Evolutionary conservation across 2,113 vertebrate genomes (phyloP).

Genomic region (Notechis scutatus): DNA sequence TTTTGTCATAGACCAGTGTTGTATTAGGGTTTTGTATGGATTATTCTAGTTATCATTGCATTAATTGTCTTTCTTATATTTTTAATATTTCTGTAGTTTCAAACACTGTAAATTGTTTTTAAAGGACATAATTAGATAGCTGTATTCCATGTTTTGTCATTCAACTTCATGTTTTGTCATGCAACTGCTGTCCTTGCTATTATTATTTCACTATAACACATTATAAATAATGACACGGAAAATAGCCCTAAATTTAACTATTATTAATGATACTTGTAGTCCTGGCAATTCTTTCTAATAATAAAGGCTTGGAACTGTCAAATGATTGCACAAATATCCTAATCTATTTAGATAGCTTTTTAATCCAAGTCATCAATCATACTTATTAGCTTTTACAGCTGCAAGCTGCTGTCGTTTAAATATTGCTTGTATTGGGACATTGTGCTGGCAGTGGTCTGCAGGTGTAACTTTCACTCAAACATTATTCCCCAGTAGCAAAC

Average conservation of each 20-base stretch:
- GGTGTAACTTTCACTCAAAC: slow-evolving; percentile 69
- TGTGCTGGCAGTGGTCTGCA: slow-evolving; percentile 61
- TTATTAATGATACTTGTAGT: slow-evolving; percentile 65
- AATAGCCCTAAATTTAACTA: slow-evolving; percentile 57
- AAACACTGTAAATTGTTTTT: not conserved
- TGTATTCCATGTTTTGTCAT: not conserved
- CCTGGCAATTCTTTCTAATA: slow-evolving; percentile 66
- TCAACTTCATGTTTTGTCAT: not conserved
- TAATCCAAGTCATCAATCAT: slow-evolving; percentile 74
- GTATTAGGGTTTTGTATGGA: not conserved
- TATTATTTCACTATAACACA: not conserved
- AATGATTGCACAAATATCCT: slow-evolving; percentile 68
- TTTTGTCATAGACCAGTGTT: not conserved
- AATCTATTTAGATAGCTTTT: slow-evolving; percentile 74
- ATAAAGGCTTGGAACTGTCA: slow-evolving; percentile 76
- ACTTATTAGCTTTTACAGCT: slow-evolving; percentile 65
- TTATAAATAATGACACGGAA: not conserved
- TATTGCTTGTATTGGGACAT: slow-evolving; percentile 56
- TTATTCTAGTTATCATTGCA: not conserved
- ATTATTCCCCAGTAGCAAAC: slow-evolving; percentile 38
- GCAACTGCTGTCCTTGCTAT: not conserved
- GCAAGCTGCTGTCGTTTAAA: slow-evolving; percentile 59
- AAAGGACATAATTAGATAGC: not conserved
- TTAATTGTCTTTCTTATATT: not conserved
- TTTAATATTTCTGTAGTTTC: not conserved